Evolutionary conservation across 2,888 invertebrate species (phyloP).

Genomic region (Mallateleia sp.): DNA sequence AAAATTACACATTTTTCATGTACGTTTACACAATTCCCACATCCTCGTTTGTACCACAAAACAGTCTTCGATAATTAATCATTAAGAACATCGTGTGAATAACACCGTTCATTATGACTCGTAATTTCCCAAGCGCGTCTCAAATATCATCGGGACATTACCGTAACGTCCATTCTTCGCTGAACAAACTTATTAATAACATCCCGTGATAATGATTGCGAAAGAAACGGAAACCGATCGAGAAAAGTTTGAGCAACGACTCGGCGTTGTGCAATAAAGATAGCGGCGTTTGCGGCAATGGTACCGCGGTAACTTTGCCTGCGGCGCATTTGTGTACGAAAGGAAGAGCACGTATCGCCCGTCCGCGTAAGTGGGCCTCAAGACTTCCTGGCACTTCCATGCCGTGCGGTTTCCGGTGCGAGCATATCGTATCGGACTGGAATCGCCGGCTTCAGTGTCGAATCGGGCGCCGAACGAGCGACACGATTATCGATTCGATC

Average conservation of each 20-base stretch:
- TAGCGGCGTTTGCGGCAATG: background rate
- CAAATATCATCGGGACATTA: too few relatives aligned
- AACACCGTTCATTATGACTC: too few relatives aligned
- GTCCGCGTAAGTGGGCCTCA: conserved; percentile 78
- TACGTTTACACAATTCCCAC: too few relatives aligned
- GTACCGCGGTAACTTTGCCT: conserved; percentile 12
- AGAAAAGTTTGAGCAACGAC: conserved; percentile 39
- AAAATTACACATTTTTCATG: too few relatives aligned
- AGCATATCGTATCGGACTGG: conserved; percentile 78
- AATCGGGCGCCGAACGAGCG: conserved; percentile 45
- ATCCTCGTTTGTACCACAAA: too few relatives aligned
- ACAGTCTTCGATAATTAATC: background rate
- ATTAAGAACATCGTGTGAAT: too few relatives aligned
- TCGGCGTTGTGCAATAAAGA: conserved; percentile 21
- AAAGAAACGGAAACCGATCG: conserved; percentile 56
- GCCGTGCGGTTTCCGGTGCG: conserved; percentile 88
- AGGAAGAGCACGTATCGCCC: conserved; percentile 46
- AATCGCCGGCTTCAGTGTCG: conserved; percentile 51
- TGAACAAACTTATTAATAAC: conserved; percentile 24
- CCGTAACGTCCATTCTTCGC: too few relatives aligned
- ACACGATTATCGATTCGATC: conserved; percentile 43
- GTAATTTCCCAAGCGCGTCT: too few relatives aligned
- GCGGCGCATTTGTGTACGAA: conserved; percentile 21
- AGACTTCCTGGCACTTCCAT: conserved; percentile 84
- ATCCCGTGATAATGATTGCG: conserved; percentile 21